A percentile compares a stretch with the other conserved stretches of the same genome.
Evolutionary conservation across 2,113 vertebrate genomes (phyloP).

Genomic region (Cacatua alba): DNA sequence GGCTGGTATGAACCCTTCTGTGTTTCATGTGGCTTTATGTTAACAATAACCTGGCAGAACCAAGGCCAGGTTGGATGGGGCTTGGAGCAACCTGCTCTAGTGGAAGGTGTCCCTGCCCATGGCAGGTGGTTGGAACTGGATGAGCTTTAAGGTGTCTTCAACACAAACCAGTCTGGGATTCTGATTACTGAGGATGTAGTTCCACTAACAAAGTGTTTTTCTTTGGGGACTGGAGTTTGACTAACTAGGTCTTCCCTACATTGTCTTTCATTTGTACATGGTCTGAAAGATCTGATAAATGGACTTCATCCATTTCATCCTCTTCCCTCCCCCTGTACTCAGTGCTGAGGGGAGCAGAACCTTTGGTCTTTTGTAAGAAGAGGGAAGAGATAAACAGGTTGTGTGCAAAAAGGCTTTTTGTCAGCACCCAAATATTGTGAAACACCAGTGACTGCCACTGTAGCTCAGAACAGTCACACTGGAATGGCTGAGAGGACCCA

Average conservation of each 20-base stretch:
- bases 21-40: not conserved
- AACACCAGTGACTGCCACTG: not conserved
- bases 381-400: not conserved
- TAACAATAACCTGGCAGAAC: not conserved
- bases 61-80: not conserved
- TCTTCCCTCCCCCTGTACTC: not conserved
- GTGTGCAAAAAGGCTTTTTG: not conserved
- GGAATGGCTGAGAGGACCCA: not conserved
- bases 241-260: fast-evolving
- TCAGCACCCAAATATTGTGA: not conserved
- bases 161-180: not conserved
- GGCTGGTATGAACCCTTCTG: not conserved
- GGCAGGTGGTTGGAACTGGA: not conserved
- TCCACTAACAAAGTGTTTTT: not conserved
- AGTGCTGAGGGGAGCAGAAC: not conserved
- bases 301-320: not conserved
- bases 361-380: not conserved
- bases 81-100: not conserved
- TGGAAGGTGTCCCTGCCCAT: not conserved
- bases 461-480: fast-evolving
- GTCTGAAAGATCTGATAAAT: not conserved
- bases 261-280: not conserved
- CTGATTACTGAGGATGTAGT: not conserved
- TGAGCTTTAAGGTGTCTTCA: not conserved
- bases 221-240: not conserved